Percentiles rank a stretch among this genome's conserved stretches.
Conservation (phyloP, 2,888 invertebrate species). For the Oligia strigilis region DNA sequence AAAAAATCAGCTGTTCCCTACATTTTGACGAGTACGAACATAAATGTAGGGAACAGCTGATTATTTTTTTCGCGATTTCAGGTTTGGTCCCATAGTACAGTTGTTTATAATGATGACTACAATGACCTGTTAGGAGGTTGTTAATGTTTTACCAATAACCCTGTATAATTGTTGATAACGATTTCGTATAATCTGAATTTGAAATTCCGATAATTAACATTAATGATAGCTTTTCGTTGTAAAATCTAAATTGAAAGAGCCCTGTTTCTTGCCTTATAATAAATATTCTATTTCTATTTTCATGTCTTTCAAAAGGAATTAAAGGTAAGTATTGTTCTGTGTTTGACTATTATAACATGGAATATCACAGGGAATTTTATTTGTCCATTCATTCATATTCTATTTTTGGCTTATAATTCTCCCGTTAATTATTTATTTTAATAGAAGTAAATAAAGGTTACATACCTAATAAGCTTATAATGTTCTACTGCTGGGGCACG, state of each 20-base stretch:
- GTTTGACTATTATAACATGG: background rate
- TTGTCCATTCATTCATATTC: background rate
- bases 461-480: too few species aligned
- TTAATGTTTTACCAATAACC: too few species aligned
- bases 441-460: too few species aligned
- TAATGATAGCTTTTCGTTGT: background rate
- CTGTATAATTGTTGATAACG: background rate
- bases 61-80: too few species aligned
- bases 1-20: too few species aligned
- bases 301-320: slow-evolving; percentile 80
- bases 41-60: too few species aligned
- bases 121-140: too few species aligned
- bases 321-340: slow-evolving; percentile 74
- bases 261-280: background rate
- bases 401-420: background rate
- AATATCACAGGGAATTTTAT: background rate
- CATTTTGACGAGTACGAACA: too few species aligned
- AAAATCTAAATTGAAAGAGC: background rate
- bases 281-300: slow-evolving; percentile 69
- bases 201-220: background rate
- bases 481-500: too few species aligned
- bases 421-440: background rate
- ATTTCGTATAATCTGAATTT: background rate
- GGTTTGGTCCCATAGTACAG: too few species aligned
- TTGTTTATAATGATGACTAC: too few species aligned